These are phyloP conservation scores for Gymnocephalus cernua DNA, from an alignment of 2,113 vertebrate species.

Conservation along the genomic window DNA sequence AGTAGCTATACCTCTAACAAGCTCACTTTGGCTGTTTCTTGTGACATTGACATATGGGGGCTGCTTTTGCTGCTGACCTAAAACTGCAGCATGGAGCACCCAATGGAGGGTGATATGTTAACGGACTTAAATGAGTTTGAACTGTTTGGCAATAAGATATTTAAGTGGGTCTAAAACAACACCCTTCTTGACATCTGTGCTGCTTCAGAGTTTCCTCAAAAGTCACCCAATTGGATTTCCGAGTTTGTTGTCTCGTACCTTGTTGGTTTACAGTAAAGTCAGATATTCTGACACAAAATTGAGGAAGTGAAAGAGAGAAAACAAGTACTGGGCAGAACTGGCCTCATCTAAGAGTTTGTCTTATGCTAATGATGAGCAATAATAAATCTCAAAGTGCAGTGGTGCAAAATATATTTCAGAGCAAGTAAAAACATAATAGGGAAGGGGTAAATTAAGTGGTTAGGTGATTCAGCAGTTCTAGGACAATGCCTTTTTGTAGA, in stretches of 20 bases:
- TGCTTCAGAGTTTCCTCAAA: conserved; percentile 19
- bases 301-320: conserved; percentile 62
- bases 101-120: not conserved
- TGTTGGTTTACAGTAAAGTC: conserved; percentile 60
- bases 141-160: not conserved
- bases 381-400: not conserved
- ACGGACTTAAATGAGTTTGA: not conserved
- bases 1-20: not conserved
- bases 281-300: conserved; percentile 42
- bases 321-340: not conserved
- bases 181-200: not conserved
- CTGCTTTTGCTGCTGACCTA: not conserved
- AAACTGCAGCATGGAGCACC: not conserved
- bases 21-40: not conserved
- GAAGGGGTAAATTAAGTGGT: not conserved
- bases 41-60: not conserved
- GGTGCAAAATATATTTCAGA: not conserved
- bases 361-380: conserved; percentile 4
- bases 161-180: not conserved
- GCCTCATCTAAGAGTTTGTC: not conserved
- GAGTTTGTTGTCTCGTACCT: conserved; percentile 7
- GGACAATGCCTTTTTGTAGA: not conserved
- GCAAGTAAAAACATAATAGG: not conserved
- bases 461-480: not conserved
- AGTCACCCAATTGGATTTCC: not conserved